A percentile compares a stretch with the other conserved stretches of the same genome.
These are phyloP conservation scores for Criorhina ranunculi DNA, from an alignment of 2,888 invertebrate species.

Conservation along the genomic window DNA sequence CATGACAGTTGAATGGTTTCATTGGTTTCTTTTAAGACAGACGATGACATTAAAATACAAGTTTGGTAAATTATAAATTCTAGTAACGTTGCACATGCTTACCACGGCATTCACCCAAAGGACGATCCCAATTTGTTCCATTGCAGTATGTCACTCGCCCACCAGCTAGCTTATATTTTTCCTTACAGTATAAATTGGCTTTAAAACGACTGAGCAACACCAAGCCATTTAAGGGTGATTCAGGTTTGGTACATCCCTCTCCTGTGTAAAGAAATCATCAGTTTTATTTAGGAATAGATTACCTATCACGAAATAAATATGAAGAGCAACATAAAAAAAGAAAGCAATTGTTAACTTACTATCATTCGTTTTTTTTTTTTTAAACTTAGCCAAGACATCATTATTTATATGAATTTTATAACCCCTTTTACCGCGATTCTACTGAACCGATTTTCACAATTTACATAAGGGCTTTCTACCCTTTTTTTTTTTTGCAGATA, in stretches of 20 bases:
- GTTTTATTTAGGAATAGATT: no score
- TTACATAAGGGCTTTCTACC: no score
- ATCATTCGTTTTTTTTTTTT: no score
- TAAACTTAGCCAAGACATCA: no score
- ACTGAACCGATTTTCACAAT: no score
- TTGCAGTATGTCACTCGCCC: conserved; percentile 89
- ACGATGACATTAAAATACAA: background rate
- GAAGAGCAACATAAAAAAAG: conserved; percentile 36
- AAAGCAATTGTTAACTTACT: no score
- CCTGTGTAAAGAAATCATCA: conserved; percentile 83
- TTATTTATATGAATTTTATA: no score
- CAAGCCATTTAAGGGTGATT: conserved; percentile 85
- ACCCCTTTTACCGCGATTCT: no score
- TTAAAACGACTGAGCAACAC: conserved; percentile 77
- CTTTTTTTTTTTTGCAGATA: no score
- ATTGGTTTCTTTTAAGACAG: conserved; percentile 49
- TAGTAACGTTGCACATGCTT: conserved; percentile 28
- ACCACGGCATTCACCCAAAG: conserved; percentile 87
- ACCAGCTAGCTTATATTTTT: conserved; percentile 87
- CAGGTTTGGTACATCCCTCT: conserved; percentile 86
- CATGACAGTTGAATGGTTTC: conserved; percentile 77
- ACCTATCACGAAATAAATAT: no score
- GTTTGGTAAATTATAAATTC: no score
- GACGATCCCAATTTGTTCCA: conserved; percentile 89
- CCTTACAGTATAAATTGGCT: conserved; percentile 88